These are phyloP conservation scores for Mystacornis crossleyi DNA, from an alignment of 2,113 vertebrate species.

Conservation along the genomic window DNA sequence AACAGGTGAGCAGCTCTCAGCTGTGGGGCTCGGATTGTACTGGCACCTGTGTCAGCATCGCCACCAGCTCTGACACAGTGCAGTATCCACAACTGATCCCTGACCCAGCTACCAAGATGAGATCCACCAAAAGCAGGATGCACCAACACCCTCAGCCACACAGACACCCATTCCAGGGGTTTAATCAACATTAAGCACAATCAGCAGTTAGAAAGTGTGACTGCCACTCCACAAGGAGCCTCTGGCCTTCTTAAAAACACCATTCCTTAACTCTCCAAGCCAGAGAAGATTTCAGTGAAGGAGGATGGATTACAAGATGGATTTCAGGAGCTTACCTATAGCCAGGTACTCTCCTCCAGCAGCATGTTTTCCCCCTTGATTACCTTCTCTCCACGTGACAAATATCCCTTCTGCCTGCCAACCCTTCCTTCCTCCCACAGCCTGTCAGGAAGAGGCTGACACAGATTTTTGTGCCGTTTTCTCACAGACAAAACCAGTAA, in stretches of 20 bases:
- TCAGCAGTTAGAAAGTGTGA: not conserved
- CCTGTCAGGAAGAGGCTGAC: not conserved
- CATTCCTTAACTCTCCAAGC: not conserved
- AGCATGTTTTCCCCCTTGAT: rapidly evolving
- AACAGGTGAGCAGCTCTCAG: not conserved
- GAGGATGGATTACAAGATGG: not conserved
- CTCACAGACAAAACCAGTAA: not conserved
- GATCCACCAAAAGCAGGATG: not conserved
- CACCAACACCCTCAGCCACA: not conserved
- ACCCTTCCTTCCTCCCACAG: not conserved
- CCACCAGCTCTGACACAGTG: not conserved
- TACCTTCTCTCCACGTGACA: not conserved
- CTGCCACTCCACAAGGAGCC: not conserved
- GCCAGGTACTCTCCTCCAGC: not conserved
- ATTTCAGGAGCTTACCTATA: not conserved
- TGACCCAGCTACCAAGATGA: not conserved
- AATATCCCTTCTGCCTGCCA: not conserved
- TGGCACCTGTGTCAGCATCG: not conserved
- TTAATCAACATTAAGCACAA: not conserved
- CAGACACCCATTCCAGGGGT: not conserved
- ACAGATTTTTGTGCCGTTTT: not conserved
- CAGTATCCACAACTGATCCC: not conserved
- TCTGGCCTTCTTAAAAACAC: not conserved
- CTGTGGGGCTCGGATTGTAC: not conserved
- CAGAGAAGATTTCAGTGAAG: not conserved